These are phyloP conservation scores for Rhynchonycteris naso DNA, from an alignment of 2,797 vertebrate genomes.

Conservation along the genomic window DNA sequence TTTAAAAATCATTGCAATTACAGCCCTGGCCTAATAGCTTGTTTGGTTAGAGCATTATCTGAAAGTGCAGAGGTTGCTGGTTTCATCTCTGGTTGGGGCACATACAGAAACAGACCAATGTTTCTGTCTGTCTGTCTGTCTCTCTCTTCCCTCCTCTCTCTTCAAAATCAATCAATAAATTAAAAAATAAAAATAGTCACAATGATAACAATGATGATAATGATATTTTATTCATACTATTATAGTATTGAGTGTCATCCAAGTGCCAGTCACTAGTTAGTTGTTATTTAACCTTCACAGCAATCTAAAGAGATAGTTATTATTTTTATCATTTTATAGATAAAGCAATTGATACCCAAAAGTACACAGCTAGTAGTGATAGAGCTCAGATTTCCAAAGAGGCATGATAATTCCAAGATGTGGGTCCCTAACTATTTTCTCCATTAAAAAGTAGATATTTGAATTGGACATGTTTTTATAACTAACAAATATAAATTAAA, in stretches of 20 bases:
- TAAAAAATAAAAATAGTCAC: too few species aligned
- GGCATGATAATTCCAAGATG: constrained; percentile 12
- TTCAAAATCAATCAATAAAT: too few species aligned
- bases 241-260: neutral
- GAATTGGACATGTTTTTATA: neutral
- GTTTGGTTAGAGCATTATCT: too few species aligned
- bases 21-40: too few species aligned
- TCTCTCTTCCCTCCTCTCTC: too few species aligned
- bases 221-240: neutral
- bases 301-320: neutral
- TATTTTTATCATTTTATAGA: constrained; percentile 11
- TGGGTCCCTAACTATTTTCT: neutral
- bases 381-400: neutral
- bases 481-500: constrained; percentile 29
- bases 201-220: neutral
- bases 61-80: too few species aligned
- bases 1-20: constrained; percentile 33
- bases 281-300: constrained; percentile 13
- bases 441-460: neutral
- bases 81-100: too few species aligned
- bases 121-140: too few species aligned
- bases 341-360: neutral
- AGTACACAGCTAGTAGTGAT: neutral
- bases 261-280: neutral
- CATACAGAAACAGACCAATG: too few species aligned